Base-by-base conservation (phyloP, 2,888 invertebrate species). In the Caenorhabditis angaria region DNA sequence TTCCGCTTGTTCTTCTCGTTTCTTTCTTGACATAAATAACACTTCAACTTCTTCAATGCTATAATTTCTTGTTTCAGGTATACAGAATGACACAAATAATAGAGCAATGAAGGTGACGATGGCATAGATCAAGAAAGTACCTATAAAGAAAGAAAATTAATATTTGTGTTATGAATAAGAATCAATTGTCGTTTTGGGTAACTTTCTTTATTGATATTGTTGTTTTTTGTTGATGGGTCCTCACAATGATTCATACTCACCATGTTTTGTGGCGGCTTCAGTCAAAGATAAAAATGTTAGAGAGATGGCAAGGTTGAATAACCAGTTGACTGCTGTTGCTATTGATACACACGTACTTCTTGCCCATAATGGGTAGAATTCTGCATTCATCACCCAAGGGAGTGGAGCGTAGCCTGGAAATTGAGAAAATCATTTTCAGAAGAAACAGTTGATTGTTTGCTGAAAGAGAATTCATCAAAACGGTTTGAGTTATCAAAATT, bases 371-470 rank as follows among this genome's bases (percentile, higher is more conserved):
- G 90, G 90, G 78, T 89, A 90, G 55, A 90, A 90, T 83, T 90
- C 90, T 1, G 90, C 89, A 81, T 90, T 90, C 68, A 90, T 88
- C 5, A 90, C 90, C 90, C 90, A 90, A 0, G 90, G 90, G 88
- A 90, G 90, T 2, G 90, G 89, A n/a, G 90, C 90, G 85, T 90
- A 88, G 55, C 90, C 90, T 89, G 22, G 53, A 61, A 54, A 54
- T 18, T 51, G 22, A 8, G 51, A 14, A 4, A 24, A 20, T 24
- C 10, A 51, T 32, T 29, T 29, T 54, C 28, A 47, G 27, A 29
- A n/a, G 24, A 14, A n/a, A 28, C n/a, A 20, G 35, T 59, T 32
- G 24, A 41, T 5, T 55, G 22, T 22, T 51, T 22, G 8, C n/a
- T n/a, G 12, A 51, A n/a, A 22, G n/a, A 51, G 12, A 35, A 51